Conservation (phyloP, 1,140 invertebrate genomes). For the Bradynema listronoti region DNA sequence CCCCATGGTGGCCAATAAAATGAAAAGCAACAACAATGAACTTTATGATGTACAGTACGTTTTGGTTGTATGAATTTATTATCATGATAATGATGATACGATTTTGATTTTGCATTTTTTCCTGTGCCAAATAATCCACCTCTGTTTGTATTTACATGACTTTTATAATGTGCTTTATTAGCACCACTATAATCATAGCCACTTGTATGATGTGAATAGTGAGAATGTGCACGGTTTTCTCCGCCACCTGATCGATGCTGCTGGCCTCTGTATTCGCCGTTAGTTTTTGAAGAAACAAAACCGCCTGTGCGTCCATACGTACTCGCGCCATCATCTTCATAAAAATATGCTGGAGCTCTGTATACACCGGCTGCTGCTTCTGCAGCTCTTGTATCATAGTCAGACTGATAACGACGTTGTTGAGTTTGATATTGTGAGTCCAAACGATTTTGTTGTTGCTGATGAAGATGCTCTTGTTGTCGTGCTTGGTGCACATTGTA, state of each 20-base stretch:
- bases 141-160: too few relatives aligned
- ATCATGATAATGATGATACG: too few relatives aligned
- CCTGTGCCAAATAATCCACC: too few relatives aligned
- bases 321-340: slow-evolving; percentile 1
- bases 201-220: not conserved
- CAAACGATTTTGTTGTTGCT: too few relatives aligned
- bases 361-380: not conserved
- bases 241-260: not conserved
- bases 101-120: too few relatives aligned
- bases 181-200: not conserved
- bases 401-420: too few relatives aligned
- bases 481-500: too few relatives aligned
- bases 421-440: too few relatives aligned
- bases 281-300: not conserved
- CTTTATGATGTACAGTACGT: slow-evolving; percentile 16
- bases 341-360: too few relatives aligned
- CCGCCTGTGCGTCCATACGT: slow-evolving; percentile 6
- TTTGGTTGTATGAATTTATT: too few relatives aligned
- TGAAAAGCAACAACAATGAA: slow-evolving; percentile 14
- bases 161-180: too few relatives aligned
- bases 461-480: too few relatives aligned
- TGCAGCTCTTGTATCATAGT: slow-evolving; percentile 1
- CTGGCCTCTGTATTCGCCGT: not conserved
- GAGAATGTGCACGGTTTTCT: not conserved
- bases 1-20: slow-evolving; percentile 25